Evolutionary conservation across 2,888 invertebrate genomes (phyloP), one percentile per base, ranked within the genome.

Genomic region (Crocallis elinguaria): DNA sequence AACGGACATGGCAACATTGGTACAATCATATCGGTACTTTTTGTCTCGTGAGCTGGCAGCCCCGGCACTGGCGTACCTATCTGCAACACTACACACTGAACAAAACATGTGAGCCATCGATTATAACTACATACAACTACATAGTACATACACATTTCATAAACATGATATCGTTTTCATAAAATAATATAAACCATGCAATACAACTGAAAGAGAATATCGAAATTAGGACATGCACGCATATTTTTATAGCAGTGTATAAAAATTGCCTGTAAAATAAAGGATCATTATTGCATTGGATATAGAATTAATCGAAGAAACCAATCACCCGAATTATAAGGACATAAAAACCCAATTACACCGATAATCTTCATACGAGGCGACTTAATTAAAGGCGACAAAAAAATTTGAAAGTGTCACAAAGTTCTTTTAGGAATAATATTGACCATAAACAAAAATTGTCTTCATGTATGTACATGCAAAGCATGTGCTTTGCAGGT

Each of bases 51-150:
- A 71, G 75, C 84, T 73, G 82, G 80, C 81, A 79, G 73, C 82
- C 81, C 82, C 82, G 75, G 80, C 43, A 16, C 80, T 77, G 80
- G 78, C 69, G 69, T 70, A 64, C 83, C 84, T 82, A 86, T 88
- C 90, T 91, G 90, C 79, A 91, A 91, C 86, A 89, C 90, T 90
- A 89, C 88, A 90, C 84, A 83, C 84, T 77, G 65, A 73, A 81
- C 71, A 81, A 68, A 74, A 74, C 69, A 66, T 68, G 64, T 71
- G 67, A 73, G 57, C 62, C 39, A 49, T 50, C 33, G 48, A 48
- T 55, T 49, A 49, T 29, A 43, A 49, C 60, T 63, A 56, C 50
- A 49, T 53, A 53, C 38, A 32, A 49, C 35, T 43, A 49, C 33
- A 1, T 36, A 57, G 56, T 64, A 60, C 65, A 70, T 67, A 67